These are phyloP conservation scores for Salvelinus sp. DNA, from an alignment of 2,113 vertebrate genomes.

Conservation along the genomic window DNA sequence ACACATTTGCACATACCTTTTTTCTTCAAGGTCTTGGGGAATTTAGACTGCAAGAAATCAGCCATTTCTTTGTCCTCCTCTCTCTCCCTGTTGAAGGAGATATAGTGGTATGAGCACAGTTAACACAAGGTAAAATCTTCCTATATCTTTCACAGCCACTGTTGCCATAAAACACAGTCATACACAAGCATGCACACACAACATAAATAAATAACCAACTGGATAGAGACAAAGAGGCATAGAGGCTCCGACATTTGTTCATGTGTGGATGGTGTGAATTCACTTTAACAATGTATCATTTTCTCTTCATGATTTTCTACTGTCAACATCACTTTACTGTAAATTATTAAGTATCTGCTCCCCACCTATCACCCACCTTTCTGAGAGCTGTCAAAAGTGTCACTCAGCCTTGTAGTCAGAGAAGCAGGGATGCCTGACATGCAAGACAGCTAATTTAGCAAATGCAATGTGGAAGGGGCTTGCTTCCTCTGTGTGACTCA, in stretches of 20 bases:
- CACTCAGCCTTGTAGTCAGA: not conserved
- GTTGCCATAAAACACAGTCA: not conserved
- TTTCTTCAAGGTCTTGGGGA: slow-evolving; percentile 72
- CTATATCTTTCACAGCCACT: not conserved
- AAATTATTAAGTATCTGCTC: not conserved
- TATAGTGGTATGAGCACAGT: slow-evolving; percentile 11
- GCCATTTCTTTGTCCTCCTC: slow-evolving; percentile 91
- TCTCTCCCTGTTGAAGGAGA: slow-evolving; percentile 76
- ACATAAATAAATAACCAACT: too few species aligned
- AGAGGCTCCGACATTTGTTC: not conserved
- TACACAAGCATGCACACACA: not conserved
- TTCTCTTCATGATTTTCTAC: not conserved
- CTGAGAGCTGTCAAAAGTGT: not conserved
- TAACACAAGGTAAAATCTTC: not conserved
- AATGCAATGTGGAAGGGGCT: not conserved
- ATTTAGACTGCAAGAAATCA: slow-evolving; percentile 81
- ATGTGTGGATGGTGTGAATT: not conserved
- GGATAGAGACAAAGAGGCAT: not conserved
- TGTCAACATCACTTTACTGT: not conserved
- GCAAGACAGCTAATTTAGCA: slow-evolving; percentile 1
- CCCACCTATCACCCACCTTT: not conserved
- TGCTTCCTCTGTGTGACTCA: not conserved
- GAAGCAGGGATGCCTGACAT: not conserved
- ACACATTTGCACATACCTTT: slow-evolving; percentile 68
- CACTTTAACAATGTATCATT: not conserved